phyloP scores from a whole-genome alignment of 2,113 vertebrate species.

The Amphiprion ocellaris region DNA sequence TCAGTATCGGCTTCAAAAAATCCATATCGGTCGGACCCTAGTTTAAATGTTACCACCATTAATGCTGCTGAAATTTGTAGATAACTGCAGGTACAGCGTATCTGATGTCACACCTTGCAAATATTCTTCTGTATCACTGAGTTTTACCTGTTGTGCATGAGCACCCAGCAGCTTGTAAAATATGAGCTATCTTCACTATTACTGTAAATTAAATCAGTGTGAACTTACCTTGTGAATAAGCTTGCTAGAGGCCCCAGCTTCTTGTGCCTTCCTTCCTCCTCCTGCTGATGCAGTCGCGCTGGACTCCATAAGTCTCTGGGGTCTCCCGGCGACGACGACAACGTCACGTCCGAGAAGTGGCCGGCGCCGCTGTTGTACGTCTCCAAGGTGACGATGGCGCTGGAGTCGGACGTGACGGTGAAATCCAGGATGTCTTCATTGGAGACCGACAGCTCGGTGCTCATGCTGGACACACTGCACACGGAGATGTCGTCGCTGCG shows the following conservation, averaged over 20 bases:
- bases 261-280: conserved; percentile 82
- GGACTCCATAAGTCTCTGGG: conserved; percentile 57
- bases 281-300: conserved; percentile 40
- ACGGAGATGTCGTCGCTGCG: conserved; percentile 90
- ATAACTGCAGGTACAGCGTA: no score
- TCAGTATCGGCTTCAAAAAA: no score
- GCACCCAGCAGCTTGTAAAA: no score
- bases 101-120: no score
- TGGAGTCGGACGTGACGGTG: conserved; percentile 92
- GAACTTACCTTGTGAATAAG: conserved; percentile 89
- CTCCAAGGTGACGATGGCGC: conserved; percentile 93
- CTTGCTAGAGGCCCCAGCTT: conserved; percentile 86
- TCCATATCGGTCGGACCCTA: no score
- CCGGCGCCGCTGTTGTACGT: conserved; percentile 77
- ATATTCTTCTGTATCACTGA: no score
- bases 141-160: no score
- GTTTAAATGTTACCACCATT: no score
- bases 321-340: conserved; percentile 81
- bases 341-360: conserved; percentile 85
- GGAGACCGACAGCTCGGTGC: conserved; percentile 93
- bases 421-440: conserved; percentile 93
- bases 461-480: conserved; percentile 92
- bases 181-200: no score
- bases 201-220: background rate
- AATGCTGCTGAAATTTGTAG: no score